Conservation (phyloP, 64 coral and sea anemone genomes). For the Dendronephthya gigantea region DNA sequence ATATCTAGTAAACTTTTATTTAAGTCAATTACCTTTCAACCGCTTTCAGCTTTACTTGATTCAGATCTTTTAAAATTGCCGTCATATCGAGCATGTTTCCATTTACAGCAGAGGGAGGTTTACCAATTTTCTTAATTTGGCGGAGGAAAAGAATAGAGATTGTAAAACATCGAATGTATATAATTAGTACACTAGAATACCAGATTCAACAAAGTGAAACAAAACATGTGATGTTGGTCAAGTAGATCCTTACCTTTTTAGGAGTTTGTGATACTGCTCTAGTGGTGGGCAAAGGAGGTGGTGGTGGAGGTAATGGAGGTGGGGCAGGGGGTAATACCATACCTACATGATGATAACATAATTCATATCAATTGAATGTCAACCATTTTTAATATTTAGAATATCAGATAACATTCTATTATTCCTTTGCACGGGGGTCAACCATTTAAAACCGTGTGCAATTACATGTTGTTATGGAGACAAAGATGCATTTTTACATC, state of each 20-base stretch:
- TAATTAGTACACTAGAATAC: no score
- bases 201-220: no score
- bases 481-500: no score
- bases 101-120: neutral
- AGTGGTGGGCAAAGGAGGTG: neutral
- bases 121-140: neutral
- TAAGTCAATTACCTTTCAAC: neutral
- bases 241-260: neutral
- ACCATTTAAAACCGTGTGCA: no score
- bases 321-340: neutral
- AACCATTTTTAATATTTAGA: no score
- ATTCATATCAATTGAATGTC: no score
- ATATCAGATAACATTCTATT: no score
- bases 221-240: neutral
- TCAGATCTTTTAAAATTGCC: neutral
- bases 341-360: neutral
- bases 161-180: no score
- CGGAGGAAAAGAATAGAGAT: neutral
- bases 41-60: slow-evolving; percentile 15
- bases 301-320: neutral
- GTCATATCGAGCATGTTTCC: neutral
- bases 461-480: neutral
- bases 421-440: no score
- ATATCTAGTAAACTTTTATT: neutral
- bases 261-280: neutral